These are phyloP conservation scores for Jacana jacana DNA, from an alignment of 2,113 vertebrate species.

Conservation along the genomic window DNA sequence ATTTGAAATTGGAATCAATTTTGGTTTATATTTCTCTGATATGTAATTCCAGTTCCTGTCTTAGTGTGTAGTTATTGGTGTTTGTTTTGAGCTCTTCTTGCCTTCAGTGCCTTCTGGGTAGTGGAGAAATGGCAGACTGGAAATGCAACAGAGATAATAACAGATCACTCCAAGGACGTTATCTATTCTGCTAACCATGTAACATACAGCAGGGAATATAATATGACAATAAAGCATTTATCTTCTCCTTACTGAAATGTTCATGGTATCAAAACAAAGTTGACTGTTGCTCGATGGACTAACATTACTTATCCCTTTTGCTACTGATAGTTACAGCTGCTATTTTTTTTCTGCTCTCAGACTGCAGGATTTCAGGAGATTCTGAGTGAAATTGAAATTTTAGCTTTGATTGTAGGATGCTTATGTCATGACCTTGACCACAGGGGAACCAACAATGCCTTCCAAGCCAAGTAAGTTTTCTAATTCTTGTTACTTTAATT, in stretches of 20 bases:
- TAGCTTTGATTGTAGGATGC: conserved; percentile 97
- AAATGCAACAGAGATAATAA: conserved; percentile 48
- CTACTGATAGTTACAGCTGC: conserved; percentile 57
- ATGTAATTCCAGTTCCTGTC: not conserved
- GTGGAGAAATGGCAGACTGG: not conserved
- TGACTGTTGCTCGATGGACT: conserved; percentile 28
- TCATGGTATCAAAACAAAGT: conserved; percentile 61
- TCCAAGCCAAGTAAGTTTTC: conserved; percentile 96
- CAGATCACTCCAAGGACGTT: conserved; percentile 54
- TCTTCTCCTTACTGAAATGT: conserved; percentile 60
- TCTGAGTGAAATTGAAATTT: conserved; percentile 93
- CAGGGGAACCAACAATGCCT: conserved; percentile 99
- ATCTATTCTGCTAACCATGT: conserved; percentile 65
- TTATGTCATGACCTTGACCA: conserved; percentile 99
- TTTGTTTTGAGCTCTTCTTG: conserved; percentile 21
- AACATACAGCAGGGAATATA: conserved; percentile 11
- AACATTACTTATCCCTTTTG: conserved; percentile 47
- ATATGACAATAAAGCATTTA: conserved; percentile 71
- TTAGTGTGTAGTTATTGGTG: not conserved
- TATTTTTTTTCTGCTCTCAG: conserved; percentile 71
- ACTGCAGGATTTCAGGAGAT: conserved; percentile 97
- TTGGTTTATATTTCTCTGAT: not conserved
- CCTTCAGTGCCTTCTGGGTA: not conserved
- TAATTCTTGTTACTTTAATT: conserved; percentile 77
- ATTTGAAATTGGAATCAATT: not conserved